Base-by-base conservation (phyloP, 2,888 invertebrate species). In the Erebia ligea region DNA sequence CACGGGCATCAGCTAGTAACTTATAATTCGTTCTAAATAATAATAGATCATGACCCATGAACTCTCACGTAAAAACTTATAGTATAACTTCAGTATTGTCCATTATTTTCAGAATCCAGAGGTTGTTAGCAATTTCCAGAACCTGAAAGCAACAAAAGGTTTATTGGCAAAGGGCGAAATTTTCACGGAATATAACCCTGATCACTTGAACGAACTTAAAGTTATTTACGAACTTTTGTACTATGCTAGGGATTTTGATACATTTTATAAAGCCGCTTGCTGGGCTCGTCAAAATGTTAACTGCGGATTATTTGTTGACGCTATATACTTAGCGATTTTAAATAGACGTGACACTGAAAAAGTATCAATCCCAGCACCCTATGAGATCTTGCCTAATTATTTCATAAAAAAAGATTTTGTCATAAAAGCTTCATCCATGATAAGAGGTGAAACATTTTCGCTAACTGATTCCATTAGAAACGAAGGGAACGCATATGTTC, bases 361-460 rank as follows among this genome's bases (percentile, higher is more conserved):
- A 77, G 80, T 96, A 59, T 93, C 94, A 9, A 75, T 96, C 57
- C 96, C 96, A 19, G 94, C 96, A 0, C 91, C 95, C 1, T 96
- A 96, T 80, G 96, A 96, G 86, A 84, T 96, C 57, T 81, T 95
- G 70, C 96, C 96, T 0, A 94, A 96, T 85, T 94, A 95, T 79
- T 96, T 95, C 86, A 93, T 96, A 78, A 93, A 94, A 77, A 92
- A 94, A 73, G 95, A 96, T 73, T 94, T 94, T 15, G 90, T 96
- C 76, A 84, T 92, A 5, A 91, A 91, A 81, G 90, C 86, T 42
- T 84, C 89, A 5, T 80, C 83, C 19, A 74, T 92, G 72, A 76
- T 91, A 11, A 75, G 82, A 70, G 87, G 86, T 19, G 81, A 82
- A 76, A 79, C 84, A 54, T 77, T 88, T 11, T 81, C 85, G 67